Evolutionary conservation across 1,140 invertebrate genomes (phyloP).

Genomic region (Pinna nobilis): DNA sequence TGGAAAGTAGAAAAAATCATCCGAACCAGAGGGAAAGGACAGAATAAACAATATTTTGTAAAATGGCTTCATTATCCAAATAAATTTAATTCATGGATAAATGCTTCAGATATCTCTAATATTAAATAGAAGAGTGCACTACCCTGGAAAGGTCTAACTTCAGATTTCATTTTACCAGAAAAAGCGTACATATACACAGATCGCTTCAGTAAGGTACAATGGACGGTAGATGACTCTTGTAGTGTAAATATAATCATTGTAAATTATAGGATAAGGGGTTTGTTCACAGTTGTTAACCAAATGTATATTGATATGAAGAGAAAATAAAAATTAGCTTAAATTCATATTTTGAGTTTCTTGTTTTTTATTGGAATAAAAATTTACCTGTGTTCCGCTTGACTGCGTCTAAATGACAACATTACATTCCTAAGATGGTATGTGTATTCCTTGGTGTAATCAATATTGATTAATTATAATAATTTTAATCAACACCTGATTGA

Average conservation of each 20-base stretch:
- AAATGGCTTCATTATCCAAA: conserved; percentile 36
- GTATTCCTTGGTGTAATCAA: too few species aligned
- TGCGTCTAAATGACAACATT: too few species aligned
- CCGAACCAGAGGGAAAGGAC: conserved; percentile 39
- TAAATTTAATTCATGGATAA: conserved; percentile 33
- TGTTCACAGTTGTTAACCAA: neutral
- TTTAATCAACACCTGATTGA: too few species aligned
- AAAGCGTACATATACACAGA: conserved; percentile 12
- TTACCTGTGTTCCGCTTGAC: too few species aligned
- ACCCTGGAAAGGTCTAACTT: conserved; percentile 9
- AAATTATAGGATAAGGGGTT: neutral
- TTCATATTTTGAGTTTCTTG: too few species aligned
- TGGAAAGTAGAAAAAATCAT: conserved; percentile 35
- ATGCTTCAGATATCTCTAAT: conserved; percentile 4
- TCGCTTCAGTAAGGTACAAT: conserved; percentile 4
- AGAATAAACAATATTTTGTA: conserved; percentile 42
- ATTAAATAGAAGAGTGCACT: conserved; percentile 1
- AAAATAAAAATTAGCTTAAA: conserved; percentile 8
- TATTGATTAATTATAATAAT: too few species aligned
- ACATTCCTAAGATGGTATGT: too few species aligned
- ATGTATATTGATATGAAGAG: neutral
- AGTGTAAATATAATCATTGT: conserved; percentile 6
- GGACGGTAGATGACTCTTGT: conserved; percentile 10
- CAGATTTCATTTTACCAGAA: conserved; percentile 3
- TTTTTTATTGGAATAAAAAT: too few species aligned